phyloP scores from a whole-genome alignment of 2,888 invertebrate species.

The Horisme vitalbata region DNA sequence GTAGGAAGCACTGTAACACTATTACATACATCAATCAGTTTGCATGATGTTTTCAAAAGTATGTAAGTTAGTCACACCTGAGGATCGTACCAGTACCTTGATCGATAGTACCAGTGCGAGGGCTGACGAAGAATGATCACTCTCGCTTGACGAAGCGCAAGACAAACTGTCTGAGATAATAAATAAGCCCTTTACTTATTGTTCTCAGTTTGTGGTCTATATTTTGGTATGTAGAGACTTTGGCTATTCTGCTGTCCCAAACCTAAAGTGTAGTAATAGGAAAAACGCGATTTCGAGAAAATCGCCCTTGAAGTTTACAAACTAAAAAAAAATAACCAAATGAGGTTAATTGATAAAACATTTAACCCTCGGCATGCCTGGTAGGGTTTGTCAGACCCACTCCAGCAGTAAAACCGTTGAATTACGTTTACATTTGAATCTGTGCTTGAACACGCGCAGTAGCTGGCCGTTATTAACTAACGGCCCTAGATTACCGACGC shows the following conservation, averaged over 20 bases:
- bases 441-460: too few relatives aligned
- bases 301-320: too few relatives aligned
- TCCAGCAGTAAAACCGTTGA: too few relatives aligned
- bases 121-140: constrained; percentile 13
- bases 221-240: background rate
- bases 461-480: too few relatives aligned
- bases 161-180: constrained; percentile 7
- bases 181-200: constrained; percentile 6
- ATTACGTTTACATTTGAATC: too few relatives aligned
- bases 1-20: too few relatives aligned
- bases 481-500: too few relatives aligned
- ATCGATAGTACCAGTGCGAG: constrained; percentile 1
- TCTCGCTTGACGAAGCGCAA: constrained; percentile 6
- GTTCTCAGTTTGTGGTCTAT: background rate
- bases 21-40: background rate
- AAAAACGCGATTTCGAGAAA: too few relatives aligned
- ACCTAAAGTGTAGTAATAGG: background rate
- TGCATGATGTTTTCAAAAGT: background rate
- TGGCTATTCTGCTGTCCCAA: background rate
- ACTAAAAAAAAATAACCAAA: too few relatives aligned
- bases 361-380: too few relatives aligned
- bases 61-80: background rate
- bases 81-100: constrained; percentile 2
- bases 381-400: too few relatives aligned
- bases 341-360: too few relatives aligned